Evolutionary conservation across 2,888 invertebrate genomes (phyloP), one percentile per base, ranked within the genome.

Genomic region (Amphipoea lucens): DNA sequence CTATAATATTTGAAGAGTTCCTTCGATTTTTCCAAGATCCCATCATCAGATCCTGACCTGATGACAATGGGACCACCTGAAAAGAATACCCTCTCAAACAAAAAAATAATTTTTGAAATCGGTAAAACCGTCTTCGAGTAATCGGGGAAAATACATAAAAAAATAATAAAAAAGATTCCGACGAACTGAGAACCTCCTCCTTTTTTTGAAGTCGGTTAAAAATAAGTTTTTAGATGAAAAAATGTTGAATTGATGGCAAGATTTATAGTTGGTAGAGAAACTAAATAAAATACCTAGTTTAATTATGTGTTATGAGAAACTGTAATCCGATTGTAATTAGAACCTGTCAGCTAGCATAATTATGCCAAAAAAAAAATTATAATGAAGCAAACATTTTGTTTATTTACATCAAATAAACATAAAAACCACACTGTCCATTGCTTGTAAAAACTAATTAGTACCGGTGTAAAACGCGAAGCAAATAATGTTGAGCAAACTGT

Each of bases 401-500:
- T 17, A 4, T 11, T 57, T n/a, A 11, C 57, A n/a, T 11, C 3
- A n/a, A 57, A 57, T 36, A 45, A 48, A 36, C 48, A 65, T 14
- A 17, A 74, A 40, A 42, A 12, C 14, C 42, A 6, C 17, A 45
- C n/a, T 62, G 17, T 20, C 4, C 29, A 45, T 11, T n/a, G 23
- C 20, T 57, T 14, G 14, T n/a, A 40, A 29, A 42, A 51, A n/a
- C 0, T 42, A 54, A 62, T 36, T 42, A 36, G n/a, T 29, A 11
- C 9, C 48, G 36, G 29, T 51, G 57, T 48, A 7, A 74, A 67
- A 62, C 7, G 36, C 14, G 17, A 45, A 74, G 20, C 54, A 48
- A 57, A 69, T 48, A 48, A 36, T n/a, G 68, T 45, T 20, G 7
- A 12, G 5, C 20, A 65, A 74, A 65, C 45, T 66, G 14, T 79